A percentile compares a stretch with the other conserved stretches of the same genome.
Evolutionary conservation across 92 coral and sea anemone species (phyloP).

Genomic region (Galaxea fascicularis): DNA sequence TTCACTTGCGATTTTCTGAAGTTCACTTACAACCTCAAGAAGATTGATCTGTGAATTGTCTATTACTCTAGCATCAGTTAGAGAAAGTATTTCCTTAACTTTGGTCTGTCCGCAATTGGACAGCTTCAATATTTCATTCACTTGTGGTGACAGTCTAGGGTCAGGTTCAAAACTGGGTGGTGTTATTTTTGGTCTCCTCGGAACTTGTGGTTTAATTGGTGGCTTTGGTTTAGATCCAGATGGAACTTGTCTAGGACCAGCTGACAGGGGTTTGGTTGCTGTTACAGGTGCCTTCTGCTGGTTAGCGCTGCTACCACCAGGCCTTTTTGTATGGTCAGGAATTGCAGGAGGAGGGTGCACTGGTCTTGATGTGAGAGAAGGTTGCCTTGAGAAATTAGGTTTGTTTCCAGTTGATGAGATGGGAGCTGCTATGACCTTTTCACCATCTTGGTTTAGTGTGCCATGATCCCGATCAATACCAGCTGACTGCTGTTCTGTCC

Average conservation of each 20-base stretch:
- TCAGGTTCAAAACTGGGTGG: constrained; percentile 51
- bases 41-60: constrained; percentile 70
- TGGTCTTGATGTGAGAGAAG: constrained; percentile 37
- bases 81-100: constrained; percentile 68
- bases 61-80: constrained; percentile 77
- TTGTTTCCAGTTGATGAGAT: constrained; percentile 20
- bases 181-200: constrained; percentile 60
- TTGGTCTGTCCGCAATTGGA: constrained; percentile 69
- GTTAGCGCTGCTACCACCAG: constrained; percentile 38
- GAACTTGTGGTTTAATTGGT: constrained; percentile 78
- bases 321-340: constrained; percentile 35
- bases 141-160: constrained; percentile 71
- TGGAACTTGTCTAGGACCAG: constrained; percentile 30
- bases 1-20: constrained; percentile 67
- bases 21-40: constrained; percentile 60
- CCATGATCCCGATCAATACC: constrained; percentile 39
- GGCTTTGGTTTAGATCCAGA: constrained; percentile 80
- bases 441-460: neutral
- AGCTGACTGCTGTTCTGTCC: constrained; percentile 42
- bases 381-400: constrained; percentile 23
- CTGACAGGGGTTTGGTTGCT: constrained; percentile 23
- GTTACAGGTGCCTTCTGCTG: constrained; percentile 32
- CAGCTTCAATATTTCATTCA: constrained; percentile 70
- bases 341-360: constrained; percentile 45
- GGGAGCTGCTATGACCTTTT: neutral